These are phyloP conservation scores for Tricholaema leucomelas DNA, from an alignment of 2,113 vertebrate species.

Conservation along the genomic window DNA sequence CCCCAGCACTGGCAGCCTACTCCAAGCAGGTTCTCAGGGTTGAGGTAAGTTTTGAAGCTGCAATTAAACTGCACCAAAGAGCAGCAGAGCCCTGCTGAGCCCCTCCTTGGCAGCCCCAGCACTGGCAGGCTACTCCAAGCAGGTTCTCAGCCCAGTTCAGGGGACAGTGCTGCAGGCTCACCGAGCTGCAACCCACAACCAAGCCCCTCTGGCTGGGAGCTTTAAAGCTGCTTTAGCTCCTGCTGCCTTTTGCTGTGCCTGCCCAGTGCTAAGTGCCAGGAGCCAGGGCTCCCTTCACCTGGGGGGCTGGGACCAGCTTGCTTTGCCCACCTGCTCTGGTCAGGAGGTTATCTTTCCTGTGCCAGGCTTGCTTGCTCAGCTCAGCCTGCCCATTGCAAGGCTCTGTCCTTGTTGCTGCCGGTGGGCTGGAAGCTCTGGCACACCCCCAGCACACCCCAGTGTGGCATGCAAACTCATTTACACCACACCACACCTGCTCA, in stretches of 20 bases:
- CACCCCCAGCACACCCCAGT: neutral
- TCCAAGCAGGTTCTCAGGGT: too few species aligned
- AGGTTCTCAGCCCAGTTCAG: neutral
- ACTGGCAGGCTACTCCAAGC: neutral
- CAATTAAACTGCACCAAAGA: neutral
- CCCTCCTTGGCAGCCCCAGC: neutral
- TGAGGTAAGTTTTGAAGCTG: too few species aligned
- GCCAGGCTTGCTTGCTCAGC: neutral
- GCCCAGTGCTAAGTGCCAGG: neutral
- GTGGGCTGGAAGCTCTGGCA: neutral
- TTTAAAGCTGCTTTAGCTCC: neutral
- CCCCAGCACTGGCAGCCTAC: too few species aligned
- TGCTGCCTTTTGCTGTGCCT: neutral
- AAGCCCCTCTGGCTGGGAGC: neutral
- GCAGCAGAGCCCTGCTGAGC: neutral
- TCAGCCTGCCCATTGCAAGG: neutral
- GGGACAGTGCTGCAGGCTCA: neutral
- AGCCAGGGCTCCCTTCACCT: neutral
- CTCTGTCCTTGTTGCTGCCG: neutral
- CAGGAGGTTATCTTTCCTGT: neutral
- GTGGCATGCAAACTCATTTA: neutral
- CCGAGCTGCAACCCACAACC: accelerated
- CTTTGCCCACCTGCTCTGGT: neutral
- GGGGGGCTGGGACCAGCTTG: neutral
- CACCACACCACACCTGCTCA: neutral